A percentile compares a stretch with the other conserved stretches of the same genome.
Evolutionary conservation across 2,113 vertebrate species (phyloP).

Genomic region (Festucalex cinctus): DNA sequence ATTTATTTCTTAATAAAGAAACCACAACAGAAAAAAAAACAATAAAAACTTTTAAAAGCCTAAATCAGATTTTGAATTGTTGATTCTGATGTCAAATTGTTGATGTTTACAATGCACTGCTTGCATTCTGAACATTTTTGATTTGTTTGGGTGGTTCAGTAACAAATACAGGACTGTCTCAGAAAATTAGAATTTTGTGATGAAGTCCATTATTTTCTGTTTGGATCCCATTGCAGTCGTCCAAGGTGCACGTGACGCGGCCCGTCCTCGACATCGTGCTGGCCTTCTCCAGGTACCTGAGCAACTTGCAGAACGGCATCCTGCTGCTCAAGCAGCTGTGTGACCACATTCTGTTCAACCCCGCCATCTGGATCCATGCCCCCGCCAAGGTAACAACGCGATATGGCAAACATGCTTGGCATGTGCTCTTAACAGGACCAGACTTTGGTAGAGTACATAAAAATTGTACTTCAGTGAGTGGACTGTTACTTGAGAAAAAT

Average conservation of each 20-base stretch:
- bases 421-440: background rate
- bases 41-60: no score
- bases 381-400: conserved; percentile 82
- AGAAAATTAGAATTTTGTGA: no score
- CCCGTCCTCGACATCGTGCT: conserved; percentile 90
- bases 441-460: background rate
- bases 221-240: conserved; percentile 75
- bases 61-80: no score
- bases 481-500: background rate
- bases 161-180: no score
- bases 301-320: conserved; percentile 88
- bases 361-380: conserved; percentile 96
- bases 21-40: no score
- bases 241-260: conserved; percentile 90
- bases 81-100: no score
- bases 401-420: background rate
- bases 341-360: conserved; percentile 96
- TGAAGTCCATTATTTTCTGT: no score
- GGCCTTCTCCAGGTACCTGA: conserved; percentile 93
- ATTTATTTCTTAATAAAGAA: no score
- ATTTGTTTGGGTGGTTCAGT: no score
- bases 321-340: conserved; percentile 94
- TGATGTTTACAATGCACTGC: no score
- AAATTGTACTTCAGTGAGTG: background rate
- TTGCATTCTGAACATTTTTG: no score